Evolutionary conservation across 1,140 invertebrate genomes (phyloP), one percentile per base, ranked within the genome.

Genomic region (Rhagoletis pomonella): DNA sequence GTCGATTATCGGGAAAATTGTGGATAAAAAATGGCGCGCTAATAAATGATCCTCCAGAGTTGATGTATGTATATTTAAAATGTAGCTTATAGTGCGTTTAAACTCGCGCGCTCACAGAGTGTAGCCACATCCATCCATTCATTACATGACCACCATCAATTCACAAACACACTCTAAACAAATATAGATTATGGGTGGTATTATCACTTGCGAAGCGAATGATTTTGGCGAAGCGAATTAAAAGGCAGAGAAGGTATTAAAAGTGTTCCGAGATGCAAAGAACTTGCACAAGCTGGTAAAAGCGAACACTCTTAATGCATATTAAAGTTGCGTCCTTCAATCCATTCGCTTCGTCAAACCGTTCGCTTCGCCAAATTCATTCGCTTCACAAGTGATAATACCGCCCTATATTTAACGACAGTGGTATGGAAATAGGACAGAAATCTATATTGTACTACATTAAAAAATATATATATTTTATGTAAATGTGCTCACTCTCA

Each of bases 401-500:
- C n/a, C n/a, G n/a, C n/a, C n/a, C n/a, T n/a, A n/a, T 67, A 67
- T 73, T 73, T 73, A 47, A 39, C 44, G 17, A 17, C 42, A 42
- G 7, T 47, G 39, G 42, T 42, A 42, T 73, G 42, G 12, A 73
- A 47, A 73, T 73, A n/a, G 14, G 14, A 62, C 39, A 73, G 39
- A 44, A 73, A 10, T 73, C 39, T 73, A 73, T 73, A 47, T 47
- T 44, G 44, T 73, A 44, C 67, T 73, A 73, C 42, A 17, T 4
- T 73, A 44, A 58, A n/a, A 58, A 59, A 59, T 42, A 77, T 62
- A 59, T 42, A 44, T 42, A 62, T 86, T 59, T 42, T 85, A 85
- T 86, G 44, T 86, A 65, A 62, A 65, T 47, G 62, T 44, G 85
- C 85, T 86, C 85, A 86, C 85, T 86, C 85, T 86, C 85, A 58